These are phyloP conservation scores for Scomber japonicus DNA, from an alignment of 2,113 vertebrate species.

Conservation along the genomic window DNA sequence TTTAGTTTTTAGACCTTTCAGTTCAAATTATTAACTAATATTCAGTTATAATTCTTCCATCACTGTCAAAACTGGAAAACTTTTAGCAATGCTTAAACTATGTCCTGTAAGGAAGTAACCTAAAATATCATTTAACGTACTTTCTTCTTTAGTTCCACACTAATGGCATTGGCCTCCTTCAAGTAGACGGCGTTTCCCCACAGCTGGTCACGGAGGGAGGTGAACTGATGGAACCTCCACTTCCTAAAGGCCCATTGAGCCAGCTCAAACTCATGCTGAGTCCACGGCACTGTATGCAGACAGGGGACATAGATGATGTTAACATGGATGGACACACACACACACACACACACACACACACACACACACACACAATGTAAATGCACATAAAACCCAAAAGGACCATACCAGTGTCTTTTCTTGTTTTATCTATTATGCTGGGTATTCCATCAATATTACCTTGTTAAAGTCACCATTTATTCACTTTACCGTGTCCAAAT, in stretches of 20 bases:
- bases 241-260: constrained; percentile 99
- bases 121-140: constrained; percentile 74
- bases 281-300: constrained; percentile 90
- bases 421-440: not conserved
- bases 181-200: constrained; percentile 98
- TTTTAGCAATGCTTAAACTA: not conserved
- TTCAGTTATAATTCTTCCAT: not conserved
- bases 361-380: not conserved
- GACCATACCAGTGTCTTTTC: constrained; percentile 4
- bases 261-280: constrained; percentile 93
- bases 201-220: constrained; percentile 94
- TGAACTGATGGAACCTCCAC: constrained; percentile 98
- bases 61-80: not conserved
- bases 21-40: too few species aligned
- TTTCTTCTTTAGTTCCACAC: constrained; percentile 98
- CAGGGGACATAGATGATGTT: not conserved
- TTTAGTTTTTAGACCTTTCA: not conserved
- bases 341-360: not conserved
- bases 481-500: too few species aligned
- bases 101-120: not conserved
- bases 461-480: not conserved
- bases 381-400: constrained; percentile 2
- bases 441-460: not conserved
- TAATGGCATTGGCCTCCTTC: constrained; percentile 98
- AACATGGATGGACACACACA: not conserved